These are phyloP conservation scores for Aplidium turbinatum DNA, from an alignment of 23 tunicate genomes.

Conservation along the genomic window DNA sequence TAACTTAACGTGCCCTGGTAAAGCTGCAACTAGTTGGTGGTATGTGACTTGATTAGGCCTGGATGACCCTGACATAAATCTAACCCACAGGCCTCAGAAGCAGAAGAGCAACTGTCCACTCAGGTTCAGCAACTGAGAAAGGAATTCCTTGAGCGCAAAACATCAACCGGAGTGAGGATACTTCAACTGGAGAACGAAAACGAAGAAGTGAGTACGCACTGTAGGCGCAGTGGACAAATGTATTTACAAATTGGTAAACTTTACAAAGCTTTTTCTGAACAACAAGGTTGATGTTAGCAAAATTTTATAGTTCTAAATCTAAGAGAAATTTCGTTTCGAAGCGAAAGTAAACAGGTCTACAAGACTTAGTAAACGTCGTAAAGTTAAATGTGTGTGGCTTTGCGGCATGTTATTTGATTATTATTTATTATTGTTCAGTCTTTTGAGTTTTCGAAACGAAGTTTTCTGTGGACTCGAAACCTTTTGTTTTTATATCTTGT, in stretches of 20 bases:
- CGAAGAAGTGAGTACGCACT: constrained; percentile 44
- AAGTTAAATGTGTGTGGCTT: too few relatives aligned
- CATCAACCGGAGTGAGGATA: constrained; percentile 34
- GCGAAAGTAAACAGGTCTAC: background rate
- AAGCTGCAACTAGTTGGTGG: too few relatives aligned
- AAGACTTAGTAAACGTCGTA: background rate
- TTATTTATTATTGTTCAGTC: too few relatives aligned
- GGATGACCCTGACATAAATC: too few relatives aligned
- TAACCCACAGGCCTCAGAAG: constrained; percentile 70
- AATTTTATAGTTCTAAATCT: background rate
- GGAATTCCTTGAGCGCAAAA: constrained; percentile 42
- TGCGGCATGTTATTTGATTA: too few relatives aligned
- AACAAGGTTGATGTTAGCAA: background rate
- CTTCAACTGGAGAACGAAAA: constrained; percentile 46
- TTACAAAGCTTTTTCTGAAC: background rate
- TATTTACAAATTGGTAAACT: background rate
- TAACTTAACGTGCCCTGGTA: too few relatives aligned
- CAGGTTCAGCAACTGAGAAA: constrained; percentile 70
- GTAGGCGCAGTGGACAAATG: background rate
- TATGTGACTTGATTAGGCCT: too few relatives aligned
- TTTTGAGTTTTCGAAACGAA: too few relatives aligned
- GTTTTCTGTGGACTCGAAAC: too few relatives aligned
- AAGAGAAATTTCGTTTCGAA: background rate
- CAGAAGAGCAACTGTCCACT: constrained; percentile 51
- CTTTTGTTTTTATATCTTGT: too few relatives aligned